These are phyloP conservation scores for Scalopus aquaticus DNA, from an alignment of 2,113 vertebrate genomes.

Conservation along the genomic window DNA sequence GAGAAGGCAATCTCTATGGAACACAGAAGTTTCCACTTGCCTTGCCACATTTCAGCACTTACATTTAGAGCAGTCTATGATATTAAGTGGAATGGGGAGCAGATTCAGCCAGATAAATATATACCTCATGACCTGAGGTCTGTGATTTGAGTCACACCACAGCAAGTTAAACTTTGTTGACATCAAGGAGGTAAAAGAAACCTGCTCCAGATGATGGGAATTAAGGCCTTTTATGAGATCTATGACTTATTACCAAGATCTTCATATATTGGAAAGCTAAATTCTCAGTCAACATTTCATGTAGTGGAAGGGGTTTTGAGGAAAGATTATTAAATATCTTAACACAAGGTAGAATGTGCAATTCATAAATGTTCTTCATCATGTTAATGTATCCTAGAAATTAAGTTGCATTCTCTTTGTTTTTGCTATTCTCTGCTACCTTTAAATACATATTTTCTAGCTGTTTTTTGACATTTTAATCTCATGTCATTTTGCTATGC, in stretches of 20 bases:
- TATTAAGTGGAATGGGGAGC: background rate
- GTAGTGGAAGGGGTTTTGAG: background rate
- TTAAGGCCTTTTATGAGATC: background rate
- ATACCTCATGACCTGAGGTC: background rate
- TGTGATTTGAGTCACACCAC: background rate
- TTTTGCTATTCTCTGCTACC: background rate
- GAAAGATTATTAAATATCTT: background rate
- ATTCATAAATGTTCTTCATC: background rate
- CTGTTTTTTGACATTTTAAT: slow-evolving; percentile 12
- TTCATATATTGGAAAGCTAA: background rate
- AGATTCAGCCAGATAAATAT: background rate
- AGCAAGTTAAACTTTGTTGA: background rate
- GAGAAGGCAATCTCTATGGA: background rate
- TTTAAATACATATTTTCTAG: background rate
- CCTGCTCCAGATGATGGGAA: background rate
- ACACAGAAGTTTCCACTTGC: background rate
- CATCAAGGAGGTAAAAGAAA: background rate
- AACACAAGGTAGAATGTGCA: background rate
- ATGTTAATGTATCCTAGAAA: background rate
- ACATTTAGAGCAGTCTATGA: background rate
- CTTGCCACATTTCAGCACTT: background rate
- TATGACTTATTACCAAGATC: slow-evolving; percentile 1
- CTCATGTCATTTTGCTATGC: background rate
- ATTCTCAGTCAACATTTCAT: background rate
- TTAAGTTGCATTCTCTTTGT: background rate